Evolutionary conservation across 2,888 invertebrate species (phyloP), one percentile per base, ranked within the genome.

Genomic region (Synergus umbraculus): DNA sequence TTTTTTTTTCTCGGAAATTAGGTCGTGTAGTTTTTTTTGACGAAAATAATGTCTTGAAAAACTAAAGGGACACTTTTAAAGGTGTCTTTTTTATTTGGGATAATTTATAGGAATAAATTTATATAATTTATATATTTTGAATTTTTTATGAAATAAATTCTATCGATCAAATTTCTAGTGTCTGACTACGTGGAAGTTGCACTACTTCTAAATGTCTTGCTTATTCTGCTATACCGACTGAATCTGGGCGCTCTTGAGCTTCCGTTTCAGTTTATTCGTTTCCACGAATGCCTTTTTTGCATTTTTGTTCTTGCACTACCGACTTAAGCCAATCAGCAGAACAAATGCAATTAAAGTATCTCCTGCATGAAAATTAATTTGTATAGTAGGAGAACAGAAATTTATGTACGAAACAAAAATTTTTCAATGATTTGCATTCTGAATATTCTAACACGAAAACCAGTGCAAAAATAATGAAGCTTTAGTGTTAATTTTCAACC

Each of bases 211-310:
- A 73, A 73, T 41, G 49, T 73, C 73, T 73, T 73, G 73, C 73
- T 73, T 73, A 73, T 73, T 73, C 73, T 73, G 73, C 73, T 73
- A 29, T 73, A 73, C 49, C 49, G 73, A 73, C 49, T 54, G 73
- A 73, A 58, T 37, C 73, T 54, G 54, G 73, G 69, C 29, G 54
- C 54, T 58, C 73, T 73, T 49, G 54, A 73, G 73, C 73, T 73
- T 73, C 73, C 73, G 73, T 73, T 73, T 73, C 73, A 73, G 73
- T 73, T 73, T 54, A 58, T 73, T 54, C 54, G 41, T 73, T 73
- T 73, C 73, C 73, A 73, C 73, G 73, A 73, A 73, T 73, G 73
- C 73, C 54, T 73, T 73, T 69, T 73, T 73, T 73, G 73, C 73
- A 73, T 73, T 54, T 73, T 73, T n/a, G 37, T 37, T 54, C 41